Conservation (phyloP, 2,113 vertebrate species). For the Erythrolamprus reginae region DNA sequence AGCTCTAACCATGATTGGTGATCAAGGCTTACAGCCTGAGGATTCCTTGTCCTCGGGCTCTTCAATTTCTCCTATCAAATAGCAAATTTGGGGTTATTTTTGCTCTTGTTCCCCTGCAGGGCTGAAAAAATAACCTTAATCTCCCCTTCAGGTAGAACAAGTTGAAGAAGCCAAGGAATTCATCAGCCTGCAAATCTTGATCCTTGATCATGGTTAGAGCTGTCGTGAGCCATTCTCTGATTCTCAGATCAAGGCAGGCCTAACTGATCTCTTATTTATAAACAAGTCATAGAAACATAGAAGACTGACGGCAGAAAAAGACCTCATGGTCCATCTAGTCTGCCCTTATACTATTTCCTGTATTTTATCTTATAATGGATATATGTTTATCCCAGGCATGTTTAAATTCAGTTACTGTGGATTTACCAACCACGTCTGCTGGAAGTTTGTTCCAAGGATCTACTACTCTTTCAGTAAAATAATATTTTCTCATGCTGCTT, state of each 20-base stretch:
- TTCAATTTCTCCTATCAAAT: neutral
- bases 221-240: neutral
- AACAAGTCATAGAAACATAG: neutral
- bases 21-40: neutral
- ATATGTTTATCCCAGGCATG: no score
- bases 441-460: no score
- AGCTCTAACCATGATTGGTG: neutral
- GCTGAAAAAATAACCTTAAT: neutral
- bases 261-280: neutral
- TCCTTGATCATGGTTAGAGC: neutral
- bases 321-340: no score
- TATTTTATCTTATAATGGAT: no score
- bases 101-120: neutral
- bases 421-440: no score
- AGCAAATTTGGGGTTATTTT: neutral
- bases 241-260: neutral
- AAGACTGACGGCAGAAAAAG: no score
- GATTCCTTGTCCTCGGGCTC: neutral
- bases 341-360: no score
- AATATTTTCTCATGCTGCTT: no score
- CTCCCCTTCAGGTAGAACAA: neutral
- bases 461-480: no score
- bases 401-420: no score
- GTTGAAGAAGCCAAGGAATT: neutral
- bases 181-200: neutral